Evolutionary conservation across 2,888 invertebrate genomes (phyloP).

Genomic region (Brachyptera putata): DNA sequence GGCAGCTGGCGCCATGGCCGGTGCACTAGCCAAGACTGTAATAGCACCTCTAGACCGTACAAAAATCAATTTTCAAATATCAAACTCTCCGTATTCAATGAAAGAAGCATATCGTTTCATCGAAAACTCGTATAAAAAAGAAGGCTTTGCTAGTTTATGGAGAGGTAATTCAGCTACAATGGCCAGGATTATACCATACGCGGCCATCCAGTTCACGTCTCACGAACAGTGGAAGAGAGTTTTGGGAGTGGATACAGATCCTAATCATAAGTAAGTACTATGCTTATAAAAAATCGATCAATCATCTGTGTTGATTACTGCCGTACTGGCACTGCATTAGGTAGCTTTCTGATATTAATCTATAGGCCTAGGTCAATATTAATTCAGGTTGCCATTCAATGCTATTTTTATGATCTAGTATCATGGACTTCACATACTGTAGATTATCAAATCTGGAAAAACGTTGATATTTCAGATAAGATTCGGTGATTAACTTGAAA

Average conservation of each 20-base stretch:
- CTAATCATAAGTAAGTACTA: slow-evolving; percentile 25
- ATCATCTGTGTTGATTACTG: not conserved
- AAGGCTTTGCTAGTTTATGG: slow-evolving; percentile 86
- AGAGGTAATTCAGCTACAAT: slow-evolving; percentile 98
- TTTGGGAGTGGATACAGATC: slow-evolving; percentile 58
- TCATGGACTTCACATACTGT: no score
- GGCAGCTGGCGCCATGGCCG: slow-evolving; percentile 87
- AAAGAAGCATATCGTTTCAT: slow-evolving; percentile 67
- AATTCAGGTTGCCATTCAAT: no score
- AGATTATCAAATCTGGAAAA: no score
- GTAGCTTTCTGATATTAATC: no score
- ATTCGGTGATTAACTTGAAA: no score
- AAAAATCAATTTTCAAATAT: slow-evolving; percentile 86
- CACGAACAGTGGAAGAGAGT: slow-evolving; percentile 95
- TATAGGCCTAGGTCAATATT: no score
- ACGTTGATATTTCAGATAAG: no score
- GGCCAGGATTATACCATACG: slow-evolving; percentile 95
- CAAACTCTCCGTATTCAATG: slow-evolving; percentile 66
- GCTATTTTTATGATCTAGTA: no score
- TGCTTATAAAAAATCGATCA: not conserved
- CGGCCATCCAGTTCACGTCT: slow-evolving; percentile 94
- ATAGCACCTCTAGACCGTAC: slow-evolving; percentile 97
- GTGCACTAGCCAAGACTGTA: slow-evolving; percentile 89
- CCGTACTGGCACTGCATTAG: no score
- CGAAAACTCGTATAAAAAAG: slow-evolving; percentile 60